Conservation (phyloP, 2,888 invertebrate species). For the Dorcus hopei region DNA sequence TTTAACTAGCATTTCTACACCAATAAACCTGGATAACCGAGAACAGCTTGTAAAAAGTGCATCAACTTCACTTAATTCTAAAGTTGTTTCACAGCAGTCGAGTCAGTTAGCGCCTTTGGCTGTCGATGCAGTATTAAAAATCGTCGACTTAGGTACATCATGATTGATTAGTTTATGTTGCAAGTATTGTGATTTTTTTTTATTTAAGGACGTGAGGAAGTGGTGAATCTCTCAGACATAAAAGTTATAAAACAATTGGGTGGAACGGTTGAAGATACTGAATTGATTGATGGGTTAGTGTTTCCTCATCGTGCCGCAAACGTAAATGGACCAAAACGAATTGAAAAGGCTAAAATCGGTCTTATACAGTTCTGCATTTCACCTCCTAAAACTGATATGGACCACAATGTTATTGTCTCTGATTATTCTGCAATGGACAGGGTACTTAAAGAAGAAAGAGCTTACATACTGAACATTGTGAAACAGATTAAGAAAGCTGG, state of each 20-base stretch:
- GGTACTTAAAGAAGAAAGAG: conserved; percentile 93
- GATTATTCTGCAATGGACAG: conserved; percentile 99
- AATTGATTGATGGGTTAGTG: conserved; percentile 91
- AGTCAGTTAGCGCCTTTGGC: conserved; percentile 94
- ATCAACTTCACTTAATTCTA: conserved; percentile 96
- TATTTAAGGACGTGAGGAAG: conserved; percentile 51
- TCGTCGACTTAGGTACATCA: conserved; percentile 60
- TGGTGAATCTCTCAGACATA: conserved; percentile 92
- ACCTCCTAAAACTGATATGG: conserved; percentile 99
- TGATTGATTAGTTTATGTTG: background rate
- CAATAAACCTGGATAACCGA: conserved; percentile 81
- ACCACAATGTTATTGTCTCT: conserved; percentile 91
- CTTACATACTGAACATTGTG: conserved; percentile 96
- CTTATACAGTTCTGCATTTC: conserved; percentile 99
- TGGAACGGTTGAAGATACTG: conserved; percentile 96
- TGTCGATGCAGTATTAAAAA: conserved; percentile 91
- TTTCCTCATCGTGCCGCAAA: conserved; percentile 88
- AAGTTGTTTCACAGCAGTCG: conserved; percentile 98
- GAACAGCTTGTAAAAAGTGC: conserved; percentile 89
- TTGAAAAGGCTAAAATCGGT: conserved; percentile 98
- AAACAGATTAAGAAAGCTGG: conserved; percentile 99
- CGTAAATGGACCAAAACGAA: conserved; percentile 84
- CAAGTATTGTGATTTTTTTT: background rate
- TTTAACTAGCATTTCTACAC: conserved; percentile 78
- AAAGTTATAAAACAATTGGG: conserved; percentile 96